Conservation (phyloP, 1,140 invertebrate genomes). For the Anagrus nilaparvatae region DNA sequence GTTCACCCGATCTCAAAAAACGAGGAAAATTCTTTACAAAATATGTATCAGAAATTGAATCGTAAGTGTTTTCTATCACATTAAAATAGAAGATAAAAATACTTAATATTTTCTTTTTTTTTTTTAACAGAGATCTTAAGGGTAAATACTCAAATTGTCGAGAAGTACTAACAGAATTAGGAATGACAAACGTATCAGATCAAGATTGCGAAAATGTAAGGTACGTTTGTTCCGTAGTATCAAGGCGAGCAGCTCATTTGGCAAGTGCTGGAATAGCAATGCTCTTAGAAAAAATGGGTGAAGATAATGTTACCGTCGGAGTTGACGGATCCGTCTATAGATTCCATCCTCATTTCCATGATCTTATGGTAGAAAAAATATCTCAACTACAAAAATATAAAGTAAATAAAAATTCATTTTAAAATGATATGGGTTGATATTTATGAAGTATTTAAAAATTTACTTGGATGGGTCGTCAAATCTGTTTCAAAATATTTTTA, state of each 20-base stretch:
- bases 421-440: not conserved
- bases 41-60: slow-evolving; percentile 96
- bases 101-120: not conserved
- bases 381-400: slow-evolving; percentile 55
- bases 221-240: slow-evolving; percentile 87
- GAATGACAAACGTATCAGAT: slow-evolving; percentile 59
- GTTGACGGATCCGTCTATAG: slow-evolving; percentile 98
- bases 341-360: slow-evolving; percentile 96
- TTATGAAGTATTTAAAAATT: too few species aligned
- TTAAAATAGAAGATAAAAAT: too few species aligned
- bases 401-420: not conserved
- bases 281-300: slow-evolving; percentile 75
- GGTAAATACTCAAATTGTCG: slow-evolving; percentile 74
- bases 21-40: slow-evolving; percentile 85
- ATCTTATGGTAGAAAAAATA: slow-evolving; percentile 91
- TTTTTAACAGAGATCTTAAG: slow-evolving; percentile 54
- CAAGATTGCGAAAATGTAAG: slow-evolving; percentile 82
- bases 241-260: slow-evolving; percentile 85
- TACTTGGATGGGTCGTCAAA: too few species aligned
- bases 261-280: slow-evolving; percentile 79
- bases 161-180: slow-evolving; percentile 78
- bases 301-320: slow-evolving; percentile 85
- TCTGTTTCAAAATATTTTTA: too few species aligned
- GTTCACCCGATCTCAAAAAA: slow-evolving; percentile 60
- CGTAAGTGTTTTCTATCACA: slow-evolving; percentile 39